Percentiles rank a stretch among this genome's conserved stretches.
These are phyloP conservation scores for Peromyscus polionotus DNA, from an alignment of 2,113 vertebrate genomes.

Conservation along the genomic window DNA sequence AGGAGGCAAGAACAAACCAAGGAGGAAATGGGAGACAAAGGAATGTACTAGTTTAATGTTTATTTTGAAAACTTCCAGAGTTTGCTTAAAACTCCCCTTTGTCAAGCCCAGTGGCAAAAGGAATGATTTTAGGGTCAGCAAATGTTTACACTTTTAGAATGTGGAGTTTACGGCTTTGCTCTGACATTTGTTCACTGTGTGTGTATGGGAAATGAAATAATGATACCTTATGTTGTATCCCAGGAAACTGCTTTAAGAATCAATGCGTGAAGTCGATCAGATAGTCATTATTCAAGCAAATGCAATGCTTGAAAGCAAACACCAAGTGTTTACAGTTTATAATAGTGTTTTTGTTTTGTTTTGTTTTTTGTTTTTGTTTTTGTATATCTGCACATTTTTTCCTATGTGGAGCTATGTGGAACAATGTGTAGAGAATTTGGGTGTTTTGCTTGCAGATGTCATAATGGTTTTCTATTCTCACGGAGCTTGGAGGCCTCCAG, in stretches of 20 bases:
- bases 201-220: slow-evolving; percentile 44
- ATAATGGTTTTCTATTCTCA: neutral
- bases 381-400: neutral
- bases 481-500: neutral
- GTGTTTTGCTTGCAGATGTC: slow-evolving; percentile 2
- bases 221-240: neutral
- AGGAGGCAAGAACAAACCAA: slow-evolving; percentile 29
- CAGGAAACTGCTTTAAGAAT: neutral
- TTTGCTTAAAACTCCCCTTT: slow-evolving; percentile 62
- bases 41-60: neutral
- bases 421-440: neutral
- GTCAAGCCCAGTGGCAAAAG: slow-evolving; percentile 39
- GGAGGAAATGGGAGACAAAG: slow-evolving; percentile 40
- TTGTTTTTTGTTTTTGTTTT: neutral
- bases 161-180: slow-evolving; percentile 32
- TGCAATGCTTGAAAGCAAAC: neutral
- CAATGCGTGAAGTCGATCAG: neutral
- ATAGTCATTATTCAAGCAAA: neutral
- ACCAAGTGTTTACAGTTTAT: slow-evolving; percentile 27
- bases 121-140: slow-evolving; percentile 26
- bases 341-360: neutral
- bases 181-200: slow-evolving; percentile 28
- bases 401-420: neutral
- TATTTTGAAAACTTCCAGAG: slow-evolving; percentile 58
- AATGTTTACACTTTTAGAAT: slow-evolving; percentile 35